phyloP scores from a whole-genome alignment of 2,113 vertebrate species.

The Rhinogobius similis region DNA sequence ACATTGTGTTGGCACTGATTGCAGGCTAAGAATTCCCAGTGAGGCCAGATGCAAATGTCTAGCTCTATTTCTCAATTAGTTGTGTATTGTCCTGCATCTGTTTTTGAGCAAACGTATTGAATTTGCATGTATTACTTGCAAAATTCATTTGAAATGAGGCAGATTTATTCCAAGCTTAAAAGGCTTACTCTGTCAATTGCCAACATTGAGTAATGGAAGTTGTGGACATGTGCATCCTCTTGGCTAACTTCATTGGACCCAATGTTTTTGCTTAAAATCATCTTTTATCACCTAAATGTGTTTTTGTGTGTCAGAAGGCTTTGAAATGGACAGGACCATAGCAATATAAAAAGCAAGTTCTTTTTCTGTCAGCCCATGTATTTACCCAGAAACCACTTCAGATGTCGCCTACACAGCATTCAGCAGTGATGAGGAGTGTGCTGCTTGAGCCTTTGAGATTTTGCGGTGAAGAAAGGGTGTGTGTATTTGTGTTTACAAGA shows the following conservation, averaged over 20 bases:
- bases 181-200: constrained; percentile 16
- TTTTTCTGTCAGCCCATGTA: constrained; percentile 41
- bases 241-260: constrained; percentile 9
- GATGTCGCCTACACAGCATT: constrained; percentile 60
- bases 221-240: constrained; percentile 13
- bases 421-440: constrained; percentile 63
- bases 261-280: constrained; percentile 44
- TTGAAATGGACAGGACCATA: constrained; percentile 59
- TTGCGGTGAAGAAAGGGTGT: constrained; percentile 69
- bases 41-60: constrained; percentile 38
- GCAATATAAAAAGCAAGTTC: constrained; percentile 55
- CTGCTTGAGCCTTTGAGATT: constrained; percentile 57
- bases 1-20: constrained; percentile 35
- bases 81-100: constrained; percentile 10
- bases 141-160: constrained; percentile 11
- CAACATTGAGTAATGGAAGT: constrained; percentile 15
- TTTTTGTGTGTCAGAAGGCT: constrained; percentile 50
- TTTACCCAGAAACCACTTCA: constrained; percentile 71
- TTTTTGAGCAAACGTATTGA: background rate
- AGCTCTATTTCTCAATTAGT: constrained; percentile 26
- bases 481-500: constrained; percentile 74
- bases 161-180: constrained; percentile 22
- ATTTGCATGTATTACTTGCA: constrained; percentile 23
- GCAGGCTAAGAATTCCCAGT: constrained; percentile 37
- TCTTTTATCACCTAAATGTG: constrained; percentile 52